Evolutionary conservation across 2,797 vertebrate species (phyloP).

Genomic region (Scleropages formosus): DNA sequence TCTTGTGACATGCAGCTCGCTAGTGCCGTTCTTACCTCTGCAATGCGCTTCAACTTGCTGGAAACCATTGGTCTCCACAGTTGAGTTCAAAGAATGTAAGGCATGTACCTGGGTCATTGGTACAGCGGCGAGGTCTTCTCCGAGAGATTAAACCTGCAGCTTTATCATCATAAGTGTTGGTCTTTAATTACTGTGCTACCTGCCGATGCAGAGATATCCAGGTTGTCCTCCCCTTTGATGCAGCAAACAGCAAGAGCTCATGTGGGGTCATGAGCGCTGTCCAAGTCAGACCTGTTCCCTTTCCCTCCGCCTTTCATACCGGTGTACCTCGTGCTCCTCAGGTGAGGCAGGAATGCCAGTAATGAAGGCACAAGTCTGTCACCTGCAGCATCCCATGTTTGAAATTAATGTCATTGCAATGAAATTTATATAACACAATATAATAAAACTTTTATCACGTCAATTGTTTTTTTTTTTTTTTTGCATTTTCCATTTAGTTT

Average conservation of each 20-base stretch:
- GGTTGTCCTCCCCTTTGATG: neutral
- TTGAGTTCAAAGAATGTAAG: slow-evolving; percentile 1
- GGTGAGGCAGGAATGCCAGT: neutral
- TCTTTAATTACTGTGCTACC: neutral
- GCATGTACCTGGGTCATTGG: neutral
- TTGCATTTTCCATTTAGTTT: too few relatives aligned
- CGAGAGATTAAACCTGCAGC: neutral
- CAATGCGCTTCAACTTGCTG: neutral
- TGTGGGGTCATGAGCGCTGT: neutral
- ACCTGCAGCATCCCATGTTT: too few relatives aligned
- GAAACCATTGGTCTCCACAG: neutral
- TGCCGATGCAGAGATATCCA: neutral
- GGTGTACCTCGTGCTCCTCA: neutral
- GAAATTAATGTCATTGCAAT: too few relatives aligned
- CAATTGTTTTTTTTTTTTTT: too few relatives aligned
- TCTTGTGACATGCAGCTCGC: neutral
- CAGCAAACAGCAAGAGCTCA: neutral
- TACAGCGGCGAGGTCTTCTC: too few relatives aligned
- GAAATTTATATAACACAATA: too few relatives aligned
- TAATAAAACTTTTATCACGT: too few relatives aligned
- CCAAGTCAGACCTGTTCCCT: neutral
- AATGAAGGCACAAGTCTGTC: neutral
- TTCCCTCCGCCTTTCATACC: neutral
- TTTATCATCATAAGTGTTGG: neutral
- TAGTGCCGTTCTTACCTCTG: neutral